phyloP scores from a whole-genome alignment of 2,797 vertebrate species.

The Poecilia velifera region DNA sequence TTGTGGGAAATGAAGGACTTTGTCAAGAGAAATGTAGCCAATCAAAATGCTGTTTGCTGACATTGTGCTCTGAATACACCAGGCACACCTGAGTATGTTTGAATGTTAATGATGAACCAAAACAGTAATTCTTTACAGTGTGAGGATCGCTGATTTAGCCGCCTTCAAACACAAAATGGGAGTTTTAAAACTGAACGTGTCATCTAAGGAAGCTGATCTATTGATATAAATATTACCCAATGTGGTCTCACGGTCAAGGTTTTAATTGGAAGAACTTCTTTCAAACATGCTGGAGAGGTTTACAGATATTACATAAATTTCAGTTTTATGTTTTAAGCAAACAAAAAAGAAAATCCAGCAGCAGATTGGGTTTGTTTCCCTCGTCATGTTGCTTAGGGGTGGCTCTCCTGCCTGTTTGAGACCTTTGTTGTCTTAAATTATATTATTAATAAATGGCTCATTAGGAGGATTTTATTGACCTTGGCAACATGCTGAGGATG shows the following conservation, averaged over 20 bases:
- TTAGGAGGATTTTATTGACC: background rate
- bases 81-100: too few species aligned
- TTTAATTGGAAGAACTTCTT: background rate
- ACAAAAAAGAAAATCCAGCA: background rate
- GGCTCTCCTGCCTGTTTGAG: background rate
- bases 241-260: background rate
- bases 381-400: background rate
- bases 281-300: background rate
- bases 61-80: too few species aligned
- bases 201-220: background rate
- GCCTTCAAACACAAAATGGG: background rate
- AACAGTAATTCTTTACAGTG: background rate
- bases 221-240: background rate
- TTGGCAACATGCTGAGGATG: background rate
- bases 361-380: background rate
- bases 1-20: too few species aligned
- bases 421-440: background rate
- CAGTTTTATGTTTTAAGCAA: background rate
- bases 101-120: too few species aligned
- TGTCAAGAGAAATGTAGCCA: too few species aligned
- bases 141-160: background rate
- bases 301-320: background rate
- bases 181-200: background rate
- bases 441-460: background rate
- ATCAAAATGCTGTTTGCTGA: too few species aligned